phyloP scores from a whole-genome alignment of 2,888 invertebrate species.

The Laspeyria flexula region DNA sequence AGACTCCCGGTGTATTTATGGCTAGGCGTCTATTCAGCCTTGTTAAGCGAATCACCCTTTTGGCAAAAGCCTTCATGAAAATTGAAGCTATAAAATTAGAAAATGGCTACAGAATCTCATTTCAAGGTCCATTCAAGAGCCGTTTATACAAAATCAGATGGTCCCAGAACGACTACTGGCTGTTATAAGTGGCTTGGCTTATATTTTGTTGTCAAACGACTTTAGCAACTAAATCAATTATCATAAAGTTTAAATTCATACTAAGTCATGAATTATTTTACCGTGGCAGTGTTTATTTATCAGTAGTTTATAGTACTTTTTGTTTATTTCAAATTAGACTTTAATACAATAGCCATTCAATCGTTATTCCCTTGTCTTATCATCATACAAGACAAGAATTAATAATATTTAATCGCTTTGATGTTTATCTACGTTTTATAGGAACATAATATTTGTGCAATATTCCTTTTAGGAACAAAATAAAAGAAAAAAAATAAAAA shows the following conservation, averaged over 20 bases:
- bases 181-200: slow-evolving; percentile 19
- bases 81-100: slow-evolving; percentile 33
- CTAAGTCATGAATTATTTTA: background rate
- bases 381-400: background rate
- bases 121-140: slow-evolving; percentile 37
- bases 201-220: slow-evolving; percentile 1
- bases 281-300: background rate
- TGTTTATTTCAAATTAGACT: no score
- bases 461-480: no score
- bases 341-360: background rate
- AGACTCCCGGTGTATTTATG: background rate
- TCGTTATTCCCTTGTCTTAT: background rate
- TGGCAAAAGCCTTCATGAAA: slow-evolving; percentile 33
- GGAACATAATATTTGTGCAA: no score
- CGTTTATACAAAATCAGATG: slow-evolving; percentile 54
- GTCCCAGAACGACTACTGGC: slow-evolving; percentile 51
- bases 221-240: background rate
- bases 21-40: slow-evolving; percentile 35
- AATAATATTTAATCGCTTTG: no score
- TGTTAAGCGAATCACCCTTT: slow-evolving; percentile 43
- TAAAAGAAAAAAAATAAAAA: no score
- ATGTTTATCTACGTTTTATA: no score
- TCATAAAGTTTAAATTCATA: background rate
- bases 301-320: background rate
- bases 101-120: slow-evolving; percentile 41